Percentiles rank a stretch among this genome's conserved stretches.
Conservation (phyloP, 1,140 invertebrate species). For the Antheraea mylitta region DNA sequence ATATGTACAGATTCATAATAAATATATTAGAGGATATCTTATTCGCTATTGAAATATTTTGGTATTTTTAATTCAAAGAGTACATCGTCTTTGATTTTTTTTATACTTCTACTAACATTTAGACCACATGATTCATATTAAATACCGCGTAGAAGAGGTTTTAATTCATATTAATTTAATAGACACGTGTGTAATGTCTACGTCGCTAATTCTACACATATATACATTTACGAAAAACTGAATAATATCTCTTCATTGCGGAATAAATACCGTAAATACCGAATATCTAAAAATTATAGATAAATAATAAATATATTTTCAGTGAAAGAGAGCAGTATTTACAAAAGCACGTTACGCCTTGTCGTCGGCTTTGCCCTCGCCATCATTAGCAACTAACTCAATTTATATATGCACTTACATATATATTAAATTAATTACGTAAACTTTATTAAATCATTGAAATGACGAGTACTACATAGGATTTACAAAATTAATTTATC, state of each 20-base stretch:
- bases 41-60: slow-evolving; percentile 3
- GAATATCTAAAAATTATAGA: slow-evolving; percentile 58
- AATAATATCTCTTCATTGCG: slow-evolving; percentile 48
- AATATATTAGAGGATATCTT: slow-evolving; percentile 5
- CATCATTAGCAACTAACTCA: background rate
- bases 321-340: slow-evolving; percentile 59
- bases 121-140: background rate
- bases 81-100: background rate
- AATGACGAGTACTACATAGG: no score
- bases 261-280: slow-evolving; percentile 38
- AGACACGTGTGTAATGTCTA: slow-evolving; percentile 17
- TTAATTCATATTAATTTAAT: slow-evolving; percentile 8
- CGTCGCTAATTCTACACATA: slow-evolving; percentile 33
- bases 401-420: background rate
- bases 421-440: background rate
- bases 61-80: slow-evolving; percentile 6
- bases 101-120: background rate
- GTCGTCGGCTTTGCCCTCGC: slow-evolving; percentile 1
- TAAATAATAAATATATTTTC: slow-evolving; percentile 76
- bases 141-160: background rate
- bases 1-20: slow-evolving; percentile 7
- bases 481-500: no score
- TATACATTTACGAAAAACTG: slow-evolving; percentile 39
- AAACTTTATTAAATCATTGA: background rate
- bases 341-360: slow-evolving; percentile 65